These are phyloP conservation scores for Cyrtonyx montezumae DNA, from an alignment of 2,113 vertebrate species.

Conservation along the genomic window DNA sequence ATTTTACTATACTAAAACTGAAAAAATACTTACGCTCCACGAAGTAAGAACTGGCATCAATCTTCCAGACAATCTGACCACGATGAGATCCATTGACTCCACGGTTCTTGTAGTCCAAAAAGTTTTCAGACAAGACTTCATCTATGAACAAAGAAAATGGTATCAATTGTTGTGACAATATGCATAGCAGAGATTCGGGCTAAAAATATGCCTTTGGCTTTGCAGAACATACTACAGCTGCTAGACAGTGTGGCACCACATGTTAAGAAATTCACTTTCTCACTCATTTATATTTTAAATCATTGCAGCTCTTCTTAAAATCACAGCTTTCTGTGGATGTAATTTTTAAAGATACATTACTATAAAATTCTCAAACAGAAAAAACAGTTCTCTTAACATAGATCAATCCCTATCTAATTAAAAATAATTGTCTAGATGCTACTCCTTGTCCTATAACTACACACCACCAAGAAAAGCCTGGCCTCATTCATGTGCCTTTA, in stretches of 20 bases:
- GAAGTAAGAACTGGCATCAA: conserved; percentile 91
- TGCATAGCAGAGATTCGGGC: not conserved
- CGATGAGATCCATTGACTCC: conserved; percentile 94
- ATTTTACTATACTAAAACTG: not conserved
- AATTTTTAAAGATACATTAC: not conserved
- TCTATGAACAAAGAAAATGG: conserved; percentile 73
- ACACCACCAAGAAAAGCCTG: too few species aligned
- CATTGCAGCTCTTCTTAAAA: not conserved
- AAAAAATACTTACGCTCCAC: conserved; percentile 86
- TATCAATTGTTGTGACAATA: not conserved
- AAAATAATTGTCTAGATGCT: not conserved
- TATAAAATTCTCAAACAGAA: not conserved
- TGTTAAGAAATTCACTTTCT: not conserved
- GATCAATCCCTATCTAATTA: not conserved
- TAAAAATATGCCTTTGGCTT: not conserved
- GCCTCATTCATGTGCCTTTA: too few species aligned
- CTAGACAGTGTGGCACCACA: not conserved
- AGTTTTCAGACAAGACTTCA: conserved; percentile 94
- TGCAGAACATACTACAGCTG: not conserved
- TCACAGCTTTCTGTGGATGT: not conserved
- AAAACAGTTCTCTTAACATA: not conserved
- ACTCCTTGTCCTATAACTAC: too few species aligned
- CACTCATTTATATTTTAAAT: not conserved
- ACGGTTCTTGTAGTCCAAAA: conserved; percentile 97
- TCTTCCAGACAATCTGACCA: conserved; percentile 97